Conservation (phyloP, 2,113 vertebrate species). For the Piprites chloris region DNA sequence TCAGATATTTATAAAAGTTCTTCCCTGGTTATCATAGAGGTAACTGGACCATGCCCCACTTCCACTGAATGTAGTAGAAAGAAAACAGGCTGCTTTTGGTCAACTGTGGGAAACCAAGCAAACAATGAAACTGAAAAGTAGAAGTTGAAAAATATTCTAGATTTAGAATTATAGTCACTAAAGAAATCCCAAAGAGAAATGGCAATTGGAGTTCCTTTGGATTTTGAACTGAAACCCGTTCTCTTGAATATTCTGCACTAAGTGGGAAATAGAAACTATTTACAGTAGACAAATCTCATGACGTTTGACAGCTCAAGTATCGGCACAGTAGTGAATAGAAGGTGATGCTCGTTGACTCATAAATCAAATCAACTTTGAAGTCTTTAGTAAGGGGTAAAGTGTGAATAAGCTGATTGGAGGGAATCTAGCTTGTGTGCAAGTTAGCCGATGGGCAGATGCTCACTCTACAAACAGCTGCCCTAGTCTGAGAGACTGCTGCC, state of each 20-base stretch:
- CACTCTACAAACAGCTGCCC: not conserved
- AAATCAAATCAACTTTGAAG: not conserved
- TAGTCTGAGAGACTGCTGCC: not conserved
- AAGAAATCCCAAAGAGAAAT: not conserved
- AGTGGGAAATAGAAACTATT: not conserved
- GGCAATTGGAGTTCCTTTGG: not conserved
- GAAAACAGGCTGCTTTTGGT: not conserved
- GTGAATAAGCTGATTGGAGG: not conserved
- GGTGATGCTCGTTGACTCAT: not conserved
- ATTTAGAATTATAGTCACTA: not conserved
- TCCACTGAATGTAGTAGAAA: not conserved
- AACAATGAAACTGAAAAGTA: not conserved
- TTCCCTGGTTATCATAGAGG: not conserved
- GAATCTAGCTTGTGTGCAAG: not conserved
- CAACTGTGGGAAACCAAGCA: not conserved
- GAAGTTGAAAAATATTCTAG: not conserved
- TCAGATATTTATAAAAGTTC: not conserved
- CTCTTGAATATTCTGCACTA: not conserved
- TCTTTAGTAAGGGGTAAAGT: not conserved
- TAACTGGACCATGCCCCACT: not conserved
- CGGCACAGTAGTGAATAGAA: not conserved
- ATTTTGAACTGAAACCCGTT: not conserved
- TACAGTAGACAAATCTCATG: not conserved
- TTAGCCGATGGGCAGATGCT: not conserved
- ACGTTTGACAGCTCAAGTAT: not conserved